Evolutionary conservation across 1,140 invertebrate genomes (phyloP), one percentile per base, ranked within the genome.

Genomic region (Drosophila virilis): DNA sequence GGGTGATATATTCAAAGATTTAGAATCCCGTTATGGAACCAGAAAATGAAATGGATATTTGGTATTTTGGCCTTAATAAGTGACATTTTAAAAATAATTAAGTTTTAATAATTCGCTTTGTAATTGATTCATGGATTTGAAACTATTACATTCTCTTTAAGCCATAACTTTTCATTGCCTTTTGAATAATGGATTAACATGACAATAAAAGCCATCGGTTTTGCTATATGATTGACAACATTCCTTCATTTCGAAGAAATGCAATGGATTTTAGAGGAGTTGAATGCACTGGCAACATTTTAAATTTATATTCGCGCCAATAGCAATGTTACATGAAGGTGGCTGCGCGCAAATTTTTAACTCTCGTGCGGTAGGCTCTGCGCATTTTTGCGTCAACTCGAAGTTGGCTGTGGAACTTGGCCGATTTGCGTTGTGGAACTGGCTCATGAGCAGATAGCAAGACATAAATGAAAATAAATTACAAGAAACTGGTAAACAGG

Each of bases 341-440:
- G 57, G 57, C 42, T 55, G 52, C 33, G 37, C 33, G 62, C 45
- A 33, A 51, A 6, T 22, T 28, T 22, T 22, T 12, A 10, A 12
- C 8, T 15, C 10, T 54, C 38, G 10, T 48, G 7, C 62, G 62
- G 40, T 54, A 55, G 40, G 50, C 22, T 38, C 48, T 48, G 4
- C 3, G 15, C 48, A 8, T 5, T 28, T n/a, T 13, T 1, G 5
- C 9, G 1, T 12, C 13, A 33, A 54, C 38, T 22, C 52, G 8
- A 51, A 28, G 38, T 62, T 45, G 38, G 38, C n/a, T 32, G 33
- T 12, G 22, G 42, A 58, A 10, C 28, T 38, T 28, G 17, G n/a
- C 12, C 15, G 8, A 17, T 6, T 28, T 9, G 8, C 10, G 9
- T 9, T 37, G 13, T 7, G 10, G 43, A 61, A 13, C 58, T 38